These are phyloP conservation scores for Eospalax fontanierii DNA, from an alignment of 2,797 vertebrate genomes.

Conservation along the genomic window DNA sequence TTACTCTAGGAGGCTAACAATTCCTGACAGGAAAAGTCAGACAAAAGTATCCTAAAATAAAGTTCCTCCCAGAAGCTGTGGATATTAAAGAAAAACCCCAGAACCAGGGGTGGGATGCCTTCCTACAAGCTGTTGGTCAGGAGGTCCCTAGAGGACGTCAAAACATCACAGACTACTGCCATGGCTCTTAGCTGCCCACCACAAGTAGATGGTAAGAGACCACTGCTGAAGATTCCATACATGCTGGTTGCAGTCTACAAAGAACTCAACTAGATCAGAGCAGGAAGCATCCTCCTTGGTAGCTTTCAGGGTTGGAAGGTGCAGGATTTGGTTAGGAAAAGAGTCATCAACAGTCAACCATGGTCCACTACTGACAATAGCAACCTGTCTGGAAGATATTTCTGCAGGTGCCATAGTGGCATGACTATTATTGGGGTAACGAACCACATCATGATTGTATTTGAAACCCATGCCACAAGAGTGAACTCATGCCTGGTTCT, in stretches of 20 bases:
- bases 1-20: background rate
- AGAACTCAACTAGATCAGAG: no score
- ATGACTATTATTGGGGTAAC: background rate
- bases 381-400: background rate
- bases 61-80: background rate
- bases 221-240: background rate
- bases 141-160: background rate
- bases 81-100: background rate
- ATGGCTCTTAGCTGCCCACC: background rate
- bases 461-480: background rate
- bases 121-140: no score
- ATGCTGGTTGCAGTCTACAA: no score
- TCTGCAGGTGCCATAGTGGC: background rate
- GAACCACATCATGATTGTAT: background rate
- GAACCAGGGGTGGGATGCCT: no score
- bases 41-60: background rate
- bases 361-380: background rate
- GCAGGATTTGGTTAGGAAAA: background rate
- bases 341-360: background rate
- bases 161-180: background rate
- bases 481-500: background rate
- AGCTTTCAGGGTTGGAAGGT: no score
- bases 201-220: background rate
- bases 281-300: no score
- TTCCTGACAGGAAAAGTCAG: background rate